phyloP scores from a whole-genome alignment of 2,888 invertebrate genomes.

The Anthoptus insignis region DNA sequence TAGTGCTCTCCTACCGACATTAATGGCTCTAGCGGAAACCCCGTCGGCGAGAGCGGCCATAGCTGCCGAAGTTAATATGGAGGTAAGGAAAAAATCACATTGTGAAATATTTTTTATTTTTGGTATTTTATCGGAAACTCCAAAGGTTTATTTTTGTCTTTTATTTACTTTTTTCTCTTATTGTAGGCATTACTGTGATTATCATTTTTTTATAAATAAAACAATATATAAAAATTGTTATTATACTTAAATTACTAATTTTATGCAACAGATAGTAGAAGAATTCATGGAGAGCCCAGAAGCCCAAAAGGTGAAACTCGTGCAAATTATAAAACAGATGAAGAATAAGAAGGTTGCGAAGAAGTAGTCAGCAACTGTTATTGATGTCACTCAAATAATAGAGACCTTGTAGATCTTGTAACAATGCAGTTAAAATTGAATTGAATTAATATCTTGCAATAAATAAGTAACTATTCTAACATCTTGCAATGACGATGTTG shows the following conservation, averaged over 20 bases:
- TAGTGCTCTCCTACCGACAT: slow-evolving; percentile 92
- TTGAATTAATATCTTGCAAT: not conserved
- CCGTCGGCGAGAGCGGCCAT: slow-evolving; percentile 91
- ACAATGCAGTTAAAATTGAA: not conserved
- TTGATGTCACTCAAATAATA: not conserved
- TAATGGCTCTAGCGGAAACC: slow-evolving; percentile 88
- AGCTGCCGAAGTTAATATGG: slow-evolving; percentile 91
- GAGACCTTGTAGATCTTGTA: not conserved
- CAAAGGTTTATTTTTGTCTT: too few species aligned
- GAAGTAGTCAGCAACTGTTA: slow-evolving; percentile 52
- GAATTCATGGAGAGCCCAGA: slow-evolving; percentile 70
- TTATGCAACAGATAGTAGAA: slow-evolving; percentile 65
- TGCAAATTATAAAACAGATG: slow-evolving; percentile 73
- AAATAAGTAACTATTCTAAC: too few species aligned
- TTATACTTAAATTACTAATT: too few species aligned
- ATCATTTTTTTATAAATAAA: too few species aligned
- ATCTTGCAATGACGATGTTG: not conserved
- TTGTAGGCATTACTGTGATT: not conserved
- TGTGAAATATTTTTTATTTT: too few species aligned
- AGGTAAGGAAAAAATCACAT: slow-evolving; percentile 82
- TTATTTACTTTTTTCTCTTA: not conserved
- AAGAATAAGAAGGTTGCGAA: slow-evolving; percentile 61
- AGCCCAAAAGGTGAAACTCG: slow-evolving; percentile 71
- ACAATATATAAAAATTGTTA: too few species aligned
- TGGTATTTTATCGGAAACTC: too few species aligned